Evolutionary conservation across 2,888 invertebrate genomes (phyloP), one percentile per base, ranked within the genome.

Genomic region (Pterostichus niger): DNA sequence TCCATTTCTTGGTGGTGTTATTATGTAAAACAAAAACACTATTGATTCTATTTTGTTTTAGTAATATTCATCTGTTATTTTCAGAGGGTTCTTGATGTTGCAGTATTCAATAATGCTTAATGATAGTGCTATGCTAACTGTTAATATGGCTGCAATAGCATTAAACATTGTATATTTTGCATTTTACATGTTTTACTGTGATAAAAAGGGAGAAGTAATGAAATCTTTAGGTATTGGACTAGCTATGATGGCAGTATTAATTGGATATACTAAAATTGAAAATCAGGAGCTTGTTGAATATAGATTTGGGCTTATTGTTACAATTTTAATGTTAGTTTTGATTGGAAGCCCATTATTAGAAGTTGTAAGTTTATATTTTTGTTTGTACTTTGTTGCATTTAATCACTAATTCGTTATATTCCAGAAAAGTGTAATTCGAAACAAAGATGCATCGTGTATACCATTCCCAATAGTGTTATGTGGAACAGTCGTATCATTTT

Each of bases 401-500:
- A n/a, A 7, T 73, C 6, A 44, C 75, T 78, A 68, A 54, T 71
- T 83, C 56, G n/a, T 17, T 61, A 84, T 85, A 82, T 91, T 91
- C 78, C 91, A 97, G 97, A 92, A 92, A 86, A 92, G 95, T 83
- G 95, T 98, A 80, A 93, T 98, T 44, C 91, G 91, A 87, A 95
- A 95, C 13, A 94, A 96, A 90, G 96, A 95, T 89, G 96, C 98
- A 0, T 96, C 95, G 84, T 94, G 94, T 49, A 91, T 99, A 89
- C 98, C 98, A 5, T 96, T 98, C 88, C 96, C 97, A 7, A 92
- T 98, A 83, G 97, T 97, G 87, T 90, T 96, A 46, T 94, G 96
- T 85, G 97, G 96, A 85, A 93, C 96, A 40, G 87, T 96, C 6
- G 96, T 98, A 11, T 93, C 95, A 31, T 91, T 93, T 85, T 92